A percentile compares a stretch with the other conserved stretches of the same genome.
Conservation (phyloP, 1,140 invertebrate species). For the Arctopsyche grandis region DNA sequence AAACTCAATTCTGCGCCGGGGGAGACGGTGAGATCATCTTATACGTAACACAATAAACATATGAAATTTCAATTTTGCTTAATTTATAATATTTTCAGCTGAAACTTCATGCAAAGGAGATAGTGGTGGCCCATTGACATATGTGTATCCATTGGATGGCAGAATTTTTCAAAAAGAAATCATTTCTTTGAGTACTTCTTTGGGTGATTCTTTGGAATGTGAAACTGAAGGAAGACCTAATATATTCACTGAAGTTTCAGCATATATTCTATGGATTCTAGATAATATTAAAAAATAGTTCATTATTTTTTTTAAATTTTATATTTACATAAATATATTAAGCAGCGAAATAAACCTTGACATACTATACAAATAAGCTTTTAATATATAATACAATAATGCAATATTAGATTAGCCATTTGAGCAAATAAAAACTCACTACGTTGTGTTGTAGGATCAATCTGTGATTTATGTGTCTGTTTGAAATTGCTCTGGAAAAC, state of each 20-base stretch:
- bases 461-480: background rate
- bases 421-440: too few species aligned
- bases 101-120: constrained; percentile 51
- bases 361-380: too few species aligned
- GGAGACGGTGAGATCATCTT: constrained; percentile 35
- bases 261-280: constrained; percentile 48
- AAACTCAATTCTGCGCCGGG: constrained; percentile 50
- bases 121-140: constrained; percentile 50
- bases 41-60: background rate
- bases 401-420: too few species aligned
- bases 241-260: constrained; percentile 48
- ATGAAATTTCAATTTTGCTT: background rate
- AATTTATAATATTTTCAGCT: constrained; percentile 37
- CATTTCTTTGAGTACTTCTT: constrained; percentile 48
- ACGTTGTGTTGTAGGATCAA: too few species aligned
- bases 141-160: background rate
- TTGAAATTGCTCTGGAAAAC: constrained; percentile 40
- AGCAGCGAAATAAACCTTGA: too few species aligned
- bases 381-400: too few species aligned
- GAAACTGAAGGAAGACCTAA: constrained; percentile 42
- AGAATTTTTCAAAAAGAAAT: constrained; percentile 41
- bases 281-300: constrained; percentile 11
- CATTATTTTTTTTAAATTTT: too few species aligned
- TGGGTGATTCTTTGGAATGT: constrained; percentile 24
- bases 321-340: too few species aligned